Conservation (phyloP, 2,888 invertebrate genomes). For the Chironomus riparius region DNA sequence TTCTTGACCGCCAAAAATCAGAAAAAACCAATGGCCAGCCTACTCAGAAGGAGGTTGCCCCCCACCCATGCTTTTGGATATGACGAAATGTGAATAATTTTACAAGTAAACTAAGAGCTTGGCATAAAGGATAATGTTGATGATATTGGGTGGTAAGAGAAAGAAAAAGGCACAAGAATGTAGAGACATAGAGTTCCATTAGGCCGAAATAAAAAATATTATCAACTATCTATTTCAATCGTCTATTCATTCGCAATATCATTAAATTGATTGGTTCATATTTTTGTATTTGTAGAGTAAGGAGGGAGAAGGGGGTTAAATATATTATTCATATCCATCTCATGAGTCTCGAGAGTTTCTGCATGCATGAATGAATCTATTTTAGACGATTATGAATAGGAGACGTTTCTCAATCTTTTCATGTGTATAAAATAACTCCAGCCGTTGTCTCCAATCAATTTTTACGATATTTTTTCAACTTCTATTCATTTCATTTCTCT, state of each 20-base stretch:
- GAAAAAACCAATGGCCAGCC: no score
- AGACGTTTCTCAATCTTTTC: not conserved
- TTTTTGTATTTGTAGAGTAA: not conserved
- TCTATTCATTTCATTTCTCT: not conserved
- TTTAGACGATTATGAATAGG: not conserved
- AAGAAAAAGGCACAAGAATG: no score
- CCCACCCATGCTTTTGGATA: no score
- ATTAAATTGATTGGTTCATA: slow-evolving; percentile 24
- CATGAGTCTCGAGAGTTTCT: no score
- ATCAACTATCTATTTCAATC: slow-evolving; percentile 8
- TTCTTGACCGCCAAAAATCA: no score
- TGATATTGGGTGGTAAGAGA: no score
- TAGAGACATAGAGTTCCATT: not conserved
- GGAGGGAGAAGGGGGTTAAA: not conserved
- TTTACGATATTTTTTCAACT: slow-evolving; percentile 13
- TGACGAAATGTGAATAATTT: no score
- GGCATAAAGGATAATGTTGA: no score
- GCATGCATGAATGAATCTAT: not conserved
- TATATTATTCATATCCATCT: slow-evolving; percentile 13
- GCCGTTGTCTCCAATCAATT: slow-evolving; percentile 21
- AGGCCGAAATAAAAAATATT: slow-evolving; percentile 4
- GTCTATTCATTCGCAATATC: not conserved
- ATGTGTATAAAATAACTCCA: not conserved
- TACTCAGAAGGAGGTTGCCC: no score
- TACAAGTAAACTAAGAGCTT: no score